Evolutionary conservation across 2,113 vertebrate species (phyloP), one percentile per base, ranked within the genome.

Genomic region (Holacanthus passer): DNA sequence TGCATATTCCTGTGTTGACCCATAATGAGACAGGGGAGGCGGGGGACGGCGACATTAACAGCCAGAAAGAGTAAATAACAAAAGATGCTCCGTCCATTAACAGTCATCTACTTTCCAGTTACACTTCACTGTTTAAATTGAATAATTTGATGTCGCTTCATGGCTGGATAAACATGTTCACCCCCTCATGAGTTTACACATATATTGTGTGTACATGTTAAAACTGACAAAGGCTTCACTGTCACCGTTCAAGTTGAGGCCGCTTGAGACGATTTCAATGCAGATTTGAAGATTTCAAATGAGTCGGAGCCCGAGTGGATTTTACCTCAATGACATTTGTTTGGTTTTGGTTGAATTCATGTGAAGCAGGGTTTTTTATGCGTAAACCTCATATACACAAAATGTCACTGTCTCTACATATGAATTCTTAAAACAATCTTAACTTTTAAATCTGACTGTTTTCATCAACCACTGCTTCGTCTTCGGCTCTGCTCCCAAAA

Each of bases 41-140:
- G 72, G 70, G 53, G 70, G 76, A 68, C 6, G 31, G 59, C 56
- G 27, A 84, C 81, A 89, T 82, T 89, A 83, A 82, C 84, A 79
- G 73, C 39, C 78, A 82, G 74, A 82, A 72, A 83, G 75, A 79
- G 84, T 88, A 87, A 89, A 91, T 85, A 90, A 90, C 78, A 87
- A 83, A 87, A 83, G 83, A 77, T 70, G 66, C 64, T 1, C 52
- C 55, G 80, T 89, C 84, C 82, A 87, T 89, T 85, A 88, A 53
- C n/a, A 10, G 13, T 50, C 59, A 6, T 41, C 69, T 55, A 66
- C 81, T 73, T 68, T 67, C 48, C 52, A 1, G 39, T 75, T 68
- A 41, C 83, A 79, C 69, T 73, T 37, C 16, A 24, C 59, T 78
- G 70, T 84, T 68, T 86, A 84, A 75, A 87, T 85, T 56, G 24